phyloP scores from a whole-genome alignment of 2,888 invertebrate species.

The Trachelus stipa region DNA sequence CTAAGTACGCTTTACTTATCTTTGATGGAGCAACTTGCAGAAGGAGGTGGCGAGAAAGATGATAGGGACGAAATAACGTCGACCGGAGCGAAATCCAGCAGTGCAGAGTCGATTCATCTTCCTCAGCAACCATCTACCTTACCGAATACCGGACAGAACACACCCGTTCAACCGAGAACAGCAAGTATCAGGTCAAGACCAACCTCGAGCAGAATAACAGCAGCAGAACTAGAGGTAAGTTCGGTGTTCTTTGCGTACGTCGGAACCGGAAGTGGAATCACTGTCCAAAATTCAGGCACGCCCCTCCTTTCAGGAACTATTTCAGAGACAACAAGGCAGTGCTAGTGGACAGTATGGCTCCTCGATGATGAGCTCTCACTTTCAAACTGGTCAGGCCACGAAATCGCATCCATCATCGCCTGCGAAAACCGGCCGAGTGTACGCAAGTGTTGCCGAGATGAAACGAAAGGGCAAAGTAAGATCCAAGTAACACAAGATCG shows the following conservation, averaged over 20 bases:
- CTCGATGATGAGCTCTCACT: slow-evolving; percentile 80
- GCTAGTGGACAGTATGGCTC: slow-evolving; percentile 68
- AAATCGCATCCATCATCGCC: slow-evolving; percentile 78
- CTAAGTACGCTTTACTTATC: neutral
- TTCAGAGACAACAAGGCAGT: slow-evolving; percentile 84
- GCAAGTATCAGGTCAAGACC: slow-evolving; percentile 93
- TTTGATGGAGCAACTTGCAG: slow-evolving; percentile 27
- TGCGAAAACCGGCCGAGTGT: slow-evolving; percentile 78
- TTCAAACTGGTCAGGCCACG: slow-evolving; percentile 71
- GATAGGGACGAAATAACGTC: slow-evolving; percentile 77
- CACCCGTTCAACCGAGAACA: slow-evolving; percentile 82
- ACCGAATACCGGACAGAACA: slow-evolving; percentile 68
- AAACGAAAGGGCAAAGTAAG: slow-evolving; percentile 84
- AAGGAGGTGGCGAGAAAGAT: slow-evolving; percentile 78
- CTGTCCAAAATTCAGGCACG: slow-evolving; percentile 44
- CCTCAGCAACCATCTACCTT: slow-evolving; percentile 68
- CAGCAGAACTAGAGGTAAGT: slow-evolving; percentile 83
- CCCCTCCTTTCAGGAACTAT: slow-evolving; percentile 75
- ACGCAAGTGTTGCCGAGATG: slow-evolving; percentile 96
- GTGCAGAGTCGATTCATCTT: slow-evolving; percentile 82
- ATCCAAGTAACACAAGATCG: slow-evolving; percentile 21
- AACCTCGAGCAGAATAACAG: slow-evolving; percentile 88
- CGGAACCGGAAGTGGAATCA: neutral
- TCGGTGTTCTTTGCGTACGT: neutral
- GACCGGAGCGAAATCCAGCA: slow-evolving; percentile 79